Evolutionary conservation across 2,797 vertebrate genomes (phyloP).

Genomic region (Alfaro cultratus): DNA sequence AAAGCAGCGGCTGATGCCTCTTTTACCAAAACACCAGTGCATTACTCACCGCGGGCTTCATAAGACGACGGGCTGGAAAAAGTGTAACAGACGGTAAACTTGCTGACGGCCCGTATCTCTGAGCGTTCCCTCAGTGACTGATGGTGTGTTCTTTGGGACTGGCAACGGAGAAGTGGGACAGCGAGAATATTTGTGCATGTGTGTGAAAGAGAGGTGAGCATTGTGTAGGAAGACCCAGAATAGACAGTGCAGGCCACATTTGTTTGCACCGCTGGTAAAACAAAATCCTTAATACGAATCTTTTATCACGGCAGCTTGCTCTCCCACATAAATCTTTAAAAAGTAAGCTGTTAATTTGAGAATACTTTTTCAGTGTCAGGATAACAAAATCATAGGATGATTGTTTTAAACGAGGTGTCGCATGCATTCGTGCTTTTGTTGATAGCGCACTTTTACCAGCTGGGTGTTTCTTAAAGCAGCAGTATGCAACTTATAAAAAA

Average conservation of each 20-base stretch:
- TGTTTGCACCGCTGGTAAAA: neutral
- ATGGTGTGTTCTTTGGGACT: neutral
- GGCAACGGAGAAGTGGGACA: neutral
- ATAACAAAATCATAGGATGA: neutral
- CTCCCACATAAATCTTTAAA: neutral
- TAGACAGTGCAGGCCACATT: neutral
- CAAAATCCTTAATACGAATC: neutral
- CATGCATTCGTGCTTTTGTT: neutral
- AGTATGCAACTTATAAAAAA: too few species aligned
- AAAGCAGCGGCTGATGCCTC: neutral
- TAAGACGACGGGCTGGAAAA: neutral
- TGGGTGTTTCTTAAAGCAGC: neutral
- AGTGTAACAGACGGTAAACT: neutral
- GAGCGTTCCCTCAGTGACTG: neutral
- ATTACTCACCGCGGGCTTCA: neutral
- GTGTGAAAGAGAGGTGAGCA: neutral
- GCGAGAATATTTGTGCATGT: neutral
- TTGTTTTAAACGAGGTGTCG: neutral
- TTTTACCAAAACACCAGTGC: neutral
- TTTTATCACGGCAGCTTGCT: neutral
- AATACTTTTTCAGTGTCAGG: neutral
- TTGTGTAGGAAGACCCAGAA: neutral
- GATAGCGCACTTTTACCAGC: neutral
- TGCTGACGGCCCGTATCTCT: neutral
- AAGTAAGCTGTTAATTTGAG: neutral